These are phyloP conservation scores for Homarus gammarus DNA, from an alignment of 2,888 invertebrate species.

Conservation along the genomic window DNA sequence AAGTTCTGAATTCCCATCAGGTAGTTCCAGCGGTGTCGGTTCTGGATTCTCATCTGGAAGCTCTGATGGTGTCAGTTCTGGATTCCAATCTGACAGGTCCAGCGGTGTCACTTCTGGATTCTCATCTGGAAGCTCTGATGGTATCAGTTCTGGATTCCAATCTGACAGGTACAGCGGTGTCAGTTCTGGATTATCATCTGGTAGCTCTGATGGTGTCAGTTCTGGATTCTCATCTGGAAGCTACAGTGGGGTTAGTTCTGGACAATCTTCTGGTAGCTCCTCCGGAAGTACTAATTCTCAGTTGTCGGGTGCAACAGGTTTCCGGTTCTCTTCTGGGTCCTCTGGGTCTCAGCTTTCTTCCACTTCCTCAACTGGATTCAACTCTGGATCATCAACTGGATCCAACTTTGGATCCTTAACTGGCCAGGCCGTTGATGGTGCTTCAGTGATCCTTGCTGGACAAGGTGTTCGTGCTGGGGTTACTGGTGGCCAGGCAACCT, in stretches of 20 bases:
- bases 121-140: background rate
- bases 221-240: background rate
- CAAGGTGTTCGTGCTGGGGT: background rate
- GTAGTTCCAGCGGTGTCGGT: too few relatives aligned
- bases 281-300: background rate
- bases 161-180: background rate
- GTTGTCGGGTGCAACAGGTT: background rate
- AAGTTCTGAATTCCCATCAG: too few relatives aligned
- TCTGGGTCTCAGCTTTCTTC: background rate
- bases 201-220: background rate
- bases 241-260: background rate
- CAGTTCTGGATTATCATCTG: conserved; percentile 9
- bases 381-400: background rate
- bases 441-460: background rate
- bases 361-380: background rate
- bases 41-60: background rate
- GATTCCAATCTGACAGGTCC: background rate
- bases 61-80: conserved; percentile 4
- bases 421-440: background rate
- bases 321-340: background rate
- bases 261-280: background rate
- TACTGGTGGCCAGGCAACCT: background rate
- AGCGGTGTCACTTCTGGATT: background rate
- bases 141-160: too few relatives aligned
- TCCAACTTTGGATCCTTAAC: background rate